Evolutionary conservation across 1,140 invertebrate genomes (phyloP).

Genomic region (Trachymyrmex cornetzi): DNA sequence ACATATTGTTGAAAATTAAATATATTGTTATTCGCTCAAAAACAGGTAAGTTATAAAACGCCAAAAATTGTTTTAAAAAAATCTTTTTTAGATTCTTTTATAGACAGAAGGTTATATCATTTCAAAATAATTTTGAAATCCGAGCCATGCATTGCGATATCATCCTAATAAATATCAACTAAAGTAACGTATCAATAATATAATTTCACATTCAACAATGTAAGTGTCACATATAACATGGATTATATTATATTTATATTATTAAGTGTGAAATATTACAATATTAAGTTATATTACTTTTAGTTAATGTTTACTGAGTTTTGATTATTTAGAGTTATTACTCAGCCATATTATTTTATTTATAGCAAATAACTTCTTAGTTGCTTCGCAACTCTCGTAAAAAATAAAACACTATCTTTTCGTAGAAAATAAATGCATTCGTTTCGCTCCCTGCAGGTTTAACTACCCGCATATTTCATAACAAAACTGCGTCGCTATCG

Average conservation of each 20-base stretch:
- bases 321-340: background rate
- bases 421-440: constrained; percentile 3
- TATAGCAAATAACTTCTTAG: background rate
- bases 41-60: background rate
- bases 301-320: no score
- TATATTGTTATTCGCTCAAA: background rate
- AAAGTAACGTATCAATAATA: no score
- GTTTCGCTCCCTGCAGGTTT: background rate
- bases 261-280: no score
- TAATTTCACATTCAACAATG: no score
- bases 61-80: background rate
- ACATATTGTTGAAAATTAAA: background rate
- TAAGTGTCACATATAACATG: no score
- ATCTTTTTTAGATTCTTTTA: background rate
- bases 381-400: background rate
- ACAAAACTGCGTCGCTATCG: constrained; percentile 41
- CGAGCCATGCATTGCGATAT: background rate
- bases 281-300: no score
- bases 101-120: background rate
- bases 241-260: no score
- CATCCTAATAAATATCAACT: no score
- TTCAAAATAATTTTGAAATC: background rate
- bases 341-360: constrained; percentile 14
- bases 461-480: constrained; percentile 22
- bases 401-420: background rate